A percentile compares a stretch with the other conserved stretches of the same genome.
Evolutionary conservation across 2,888 invertebrate genomes (phyloP).

Genomic region (Macaria notata): DNA sequence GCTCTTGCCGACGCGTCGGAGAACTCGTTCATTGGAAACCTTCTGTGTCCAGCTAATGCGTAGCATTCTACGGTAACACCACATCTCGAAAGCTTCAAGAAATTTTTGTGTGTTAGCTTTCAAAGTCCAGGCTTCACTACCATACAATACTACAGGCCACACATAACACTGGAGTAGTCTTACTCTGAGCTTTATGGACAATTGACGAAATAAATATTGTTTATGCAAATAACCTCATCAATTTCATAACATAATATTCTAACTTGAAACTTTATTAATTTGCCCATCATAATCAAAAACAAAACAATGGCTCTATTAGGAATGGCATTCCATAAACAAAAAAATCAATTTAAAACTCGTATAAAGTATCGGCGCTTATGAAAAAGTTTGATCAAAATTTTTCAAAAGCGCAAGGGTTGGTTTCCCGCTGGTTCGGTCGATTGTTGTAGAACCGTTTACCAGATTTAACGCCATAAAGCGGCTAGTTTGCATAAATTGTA

Average conservation of each 20-base stretch:
- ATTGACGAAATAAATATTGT: too few relatives aligned
- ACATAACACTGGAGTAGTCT: too few relatives aligned
- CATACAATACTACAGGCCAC: too few relatives aligned
- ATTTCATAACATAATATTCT: slow-evolving; percentile 4
- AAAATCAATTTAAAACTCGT: slow-evolving; percentile 19
- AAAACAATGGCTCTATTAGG: slow-evolving; percentile 45
- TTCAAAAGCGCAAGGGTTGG: slow-evolving; percentile 30
- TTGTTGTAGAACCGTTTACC: slow-evolving; percentile 35
- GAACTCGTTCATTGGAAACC: too few relatives aligned
- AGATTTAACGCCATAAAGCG: slow-evolving; percentile 47
- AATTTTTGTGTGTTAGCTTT: too few relatives aligned
- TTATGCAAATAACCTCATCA: slow-evolving; percentile 13
- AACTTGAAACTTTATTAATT: slow-evolving; percentile 34
- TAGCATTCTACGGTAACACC: too few relatives aligned
- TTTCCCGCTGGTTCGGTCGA: slow-evolving; percentile 40
- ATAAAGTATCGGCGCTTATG: slow-evolving; percentile 16
- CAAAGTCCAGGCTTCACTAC: too few relatives aligned
- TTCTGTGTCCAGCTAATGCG: too few relatives aligned
- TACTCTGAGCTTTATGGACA: too few relatives aligned
- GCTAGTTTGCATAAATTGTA: slow-evolving; percentile 63
- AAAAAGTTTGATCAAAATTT: slow-evolving; percentile 22
- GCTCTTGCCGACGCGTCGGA: too few relatives aligned
- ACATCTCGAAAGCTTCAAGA: too few relatives aligned
- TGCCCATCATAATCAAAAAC: slow-evolving; percentile 34
- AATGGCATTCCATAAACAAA: slow-evolving; percentile 31